Conservation (phyloP, 2,797 vertebrate species). For the Centroberyx gerrardi region DNA sequence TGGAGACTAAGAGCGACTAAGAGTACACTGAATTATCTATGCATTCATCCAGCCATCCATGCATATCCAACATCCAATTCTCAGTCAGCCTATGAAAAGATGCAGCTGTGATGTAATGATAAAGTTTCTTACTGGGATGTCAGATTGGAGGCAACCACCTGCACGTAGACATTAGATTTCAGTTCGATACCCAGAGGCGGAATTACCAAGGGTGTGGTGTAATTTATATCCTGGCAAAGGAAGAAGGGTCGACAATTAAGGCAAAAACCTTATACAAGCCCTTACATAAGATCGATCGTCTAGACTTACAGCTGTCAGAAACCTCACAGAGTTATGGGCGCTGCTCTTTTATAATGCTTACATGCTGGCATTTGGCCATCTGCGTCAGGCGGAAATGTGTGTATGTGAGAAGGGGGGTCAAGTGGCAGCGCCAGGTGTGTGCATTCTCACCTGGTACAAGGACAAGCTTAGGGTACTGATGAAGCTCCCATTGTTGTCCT, state of each 20-base stretch:
- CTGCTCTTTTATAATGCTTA: not conserved
- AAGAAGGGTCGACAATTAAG: constrained; percentile 15
- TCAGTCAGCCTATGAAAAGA: not conserved
- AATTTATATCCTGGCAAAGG: constrained; percentile 76
- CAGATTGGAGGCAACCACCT: constrained; percentile 82
- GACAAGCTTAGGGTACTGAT: constrained; percentile 84
- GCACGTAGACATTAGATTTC: constrained; percentile 76
- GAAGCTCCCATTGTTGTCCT: constrained; percentile 86
- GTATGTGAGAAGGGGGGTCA: not conserved
- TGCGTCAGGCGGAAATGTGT: not conserved
- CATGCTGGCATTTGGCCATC: not conserved
- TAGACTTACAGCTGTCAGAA: constrained; percentile 9
- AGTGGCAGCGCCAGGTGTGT: not conserved
- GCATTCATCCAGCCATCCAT: not conserved
- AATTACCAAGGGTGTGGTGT: constrained; percentile 71
- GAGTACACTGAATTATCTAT: not conserved
- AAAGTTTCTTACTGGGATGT: constrained; percentile 80
- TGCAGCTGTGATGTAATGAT: constrained; percentile 4
- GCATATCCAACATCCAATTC: not conserved
- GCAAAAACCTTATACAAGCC: not conserved
- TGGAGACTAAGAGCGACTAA: constrained; percentile 11
- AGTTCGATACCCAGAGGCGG: constrained; percentile 79
- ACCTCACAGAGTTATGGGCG: not conserved
- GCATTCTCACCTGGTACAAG: constrained; percentile 74
- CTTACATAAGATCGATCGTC: constrained; percentile 2